Conservation (phyloP, 1,140 invertebrate genomes). For the Drosophila grimshawi region DNA sequence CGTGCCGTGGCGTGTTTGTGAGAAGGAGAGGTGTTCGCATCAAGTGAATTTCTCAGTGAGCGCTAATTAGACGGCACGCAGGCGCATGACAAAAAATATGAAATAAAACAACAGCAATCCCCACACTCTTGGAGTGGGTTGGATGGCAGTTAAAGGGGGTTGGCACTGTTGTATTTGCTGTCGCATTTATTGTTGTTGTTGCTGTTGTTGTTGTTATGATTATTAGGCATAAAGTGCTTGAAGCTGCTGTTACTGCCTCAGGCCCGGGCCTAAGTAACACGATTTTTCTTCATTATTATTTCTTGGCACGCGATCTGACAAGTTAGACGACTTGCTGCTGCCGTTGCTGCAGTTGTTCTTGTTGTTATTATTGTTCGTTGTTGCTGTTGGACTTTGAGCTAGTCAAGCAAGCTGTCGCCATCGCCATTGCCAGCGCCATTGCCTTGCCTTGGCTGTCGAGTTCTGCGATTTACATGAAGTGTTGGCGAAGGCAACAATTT, state of each 20-base stretch:
- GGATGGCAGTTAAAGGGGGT: constrained; percentile 23
- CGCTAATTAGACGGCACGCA: constrained; percentile 71
- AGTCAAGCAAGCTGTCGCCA: constrained; percentile 78
- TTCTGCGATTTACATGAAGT: constrained; percentile 75
- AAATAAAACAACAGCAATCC: neutral
- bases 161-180: constrained; percentile 2
- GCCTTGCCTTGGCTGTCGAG: constrained; percentile 61
- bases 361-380: constrained; percentile 31
- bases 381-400: constrained; percentile 72
- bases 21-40: neutral
- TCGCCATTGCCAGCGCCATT: constrained; percentile 50
- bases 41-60: constrained; percentile 48
- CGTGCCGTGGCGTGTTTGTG: too few relatives aligned
- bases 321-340: constrained; percentile 65
- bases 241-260: constrained; percentile 32
- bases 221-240: constrained; percentile 76
- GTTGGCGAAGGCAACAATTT: constrained; percentile 38
- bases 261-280: constrained; percentile 70
- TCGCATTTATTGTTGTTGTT: constrained; percentile 14
- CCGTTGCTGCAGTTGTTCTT: constrained; percentile 1
- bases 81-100: constrained; percentile 57
- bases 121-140: neutral
- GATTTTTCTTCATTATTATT: constrained; percentile 81
- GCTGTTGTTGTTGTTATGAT: constrained; percentile 56
- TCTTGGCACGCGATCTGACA: constrained; percentile 81